These are phyloP conservation scores for Romanogobio albipinnatus DNA, from an alignment of 2,113 vertebrate species.

Conservation along the genomic window DNA sequence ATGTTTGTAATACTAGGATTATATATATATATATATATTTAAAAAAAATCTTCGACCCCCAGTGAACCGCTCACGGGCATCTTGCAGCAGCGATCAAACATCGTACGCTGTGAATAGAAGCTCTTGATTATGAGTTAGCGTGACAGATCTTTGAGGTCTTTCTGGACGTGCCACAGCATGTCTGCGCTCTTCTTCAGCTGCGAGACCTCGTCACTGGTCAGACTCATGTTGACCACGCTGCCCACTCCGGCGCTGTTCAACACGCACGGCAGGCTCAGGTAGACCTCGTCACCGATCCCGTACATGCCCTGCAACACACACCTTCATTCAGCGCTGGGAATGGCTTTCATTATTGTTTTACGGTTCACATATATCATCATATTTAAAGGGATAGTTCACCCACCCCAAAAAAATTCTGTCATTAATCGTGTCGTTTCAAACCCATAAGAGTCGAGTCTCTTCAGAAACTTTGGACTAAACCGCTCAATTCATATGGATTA, in stretches of 20 bases:
- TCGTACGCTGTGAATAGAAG: background rate
- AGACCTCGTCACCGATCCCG: conserved; percentile 88
- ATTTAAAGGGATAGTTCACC: too few relatives aligned
- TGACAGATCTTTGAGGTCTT: conserved; percentile 86
- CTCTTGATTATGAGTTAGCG: background rate
- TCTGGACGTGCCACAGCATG: conserved; percentile 91
- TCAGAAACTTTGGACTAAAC: too few relatives aligned
- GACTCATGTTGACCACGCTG: conserved; percentile 89
- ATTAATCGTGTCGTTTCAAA: too few relatives aligned
- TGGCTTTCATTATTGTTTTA: background rate
- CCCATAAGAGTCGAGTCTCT: too few relatives aligned
- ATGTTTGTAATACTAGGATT: background rate
- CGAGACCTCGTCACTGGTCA: conserved; percentile 84
- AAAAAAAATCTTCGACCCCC: background rate
- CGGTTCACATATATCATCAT: too few relatives aligned
- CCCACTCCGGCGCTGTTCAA: conserved; percentile 83
- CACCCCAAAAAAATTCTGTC: too few relatives aligned
- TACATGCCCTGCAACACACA: conserved; percentile 84
- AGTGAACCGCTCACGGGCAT: background rate
- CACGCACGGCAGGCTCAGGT: conserved; percentile 90
- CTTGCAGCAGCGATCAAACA: background rate
- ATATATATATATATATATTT: background rate
- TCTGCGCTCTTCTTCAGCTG: conserved; percentile 87
- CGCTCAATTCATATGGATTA: too few relatives aligned
- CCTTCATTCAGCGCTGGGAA: background rate